These are phyloP conservation scores for Cyclura pinguis DNA, from an alignment of 2,797 vertebrate species.

Conservation along the genomic window DNA sequence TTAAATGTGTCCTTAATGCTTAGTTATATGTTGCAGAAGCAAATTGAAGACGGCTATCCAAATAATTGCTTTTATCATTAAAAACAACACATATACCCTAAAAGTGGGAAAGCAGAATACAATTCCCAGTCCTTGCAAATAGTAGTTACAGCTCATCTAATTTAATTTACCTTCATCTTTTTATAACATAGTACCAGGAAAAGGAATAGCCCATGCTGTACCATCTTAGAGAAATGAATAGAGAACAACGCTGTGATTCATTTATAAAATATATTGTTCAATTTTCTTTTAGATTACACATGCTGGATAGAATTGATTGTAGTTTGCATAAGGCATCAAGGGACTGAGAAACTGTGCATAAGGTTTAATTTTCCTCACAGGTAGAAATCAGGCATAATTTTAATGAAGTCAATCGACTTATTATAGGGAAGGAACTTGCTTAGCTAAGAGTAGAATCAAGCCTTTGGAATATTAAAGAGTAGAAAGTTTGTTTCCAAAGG, in stretches of 20 bases:
- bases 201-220: background rate
- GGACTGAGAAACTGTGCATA: background rate
- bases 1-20: slow-evolving; percentile 14
- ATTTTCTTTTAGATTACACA: slow-evolving; percentile 12
- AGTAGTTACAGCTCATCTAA: slow-evolving; percentile 29
- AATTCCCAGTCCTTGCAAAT: slow-evolving; percentile 11
- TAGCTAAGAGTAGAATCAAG: background rate
- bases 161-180: slow-evolving; percentile 36
- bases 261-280: slow-evolving; percentile 38
- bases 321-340: background rate
- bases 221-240: slow-evolving; percentile 22
- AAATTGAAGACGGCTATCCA: slow-evolving; percentile 14
- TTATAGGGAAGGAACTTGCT: background rate
- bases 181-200: background rate
- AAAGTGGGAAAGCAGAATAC: background rate
- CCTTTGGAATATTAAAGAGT: background rate
- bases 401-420: slow-evolving; percentile 13
- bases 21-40: background rate
- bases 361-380: slow-evolving; percentile 3
- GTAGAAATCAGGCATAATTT: slow-evolving; percentile 10
- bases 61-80: slow-evolving; percentile 33
- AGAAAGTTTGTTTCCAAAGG: background rate
- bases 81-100: slow-evolving; percentile 18
- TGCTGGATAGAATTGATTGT: slow-evolving; percentile 4
- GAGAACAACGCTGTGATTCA: slow-evolving; percentile 17